These are phyloP conservation scores for Orchesella cincta DNA, from an alignment of 1,140 invertebrate genomes.

Conservation along the genomic window DNA sequence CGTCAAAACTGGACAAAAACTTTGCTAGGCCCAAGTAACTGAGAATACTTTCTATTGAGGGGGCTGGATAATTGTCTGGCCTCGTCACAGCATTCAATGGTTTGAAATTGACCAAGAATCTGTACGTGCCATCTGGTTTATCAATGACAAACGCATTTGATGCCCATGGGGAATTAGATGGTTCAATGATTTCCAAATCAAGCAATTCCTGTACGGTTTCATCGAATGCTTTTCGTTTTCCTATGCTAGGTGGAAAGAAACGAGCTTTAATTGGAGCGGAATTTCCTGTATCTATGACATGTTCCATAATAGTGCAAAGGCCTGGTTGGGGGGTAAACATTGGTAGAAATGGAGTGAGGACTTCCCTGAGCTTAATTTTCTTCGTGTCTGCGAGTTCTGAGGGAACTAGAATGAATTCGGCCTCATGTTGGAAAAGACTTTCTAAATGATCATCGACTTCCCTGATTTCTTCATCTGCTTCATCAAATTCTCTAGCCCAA, in stretches of 20 bases:
- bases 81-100: conserved; percentile 53
- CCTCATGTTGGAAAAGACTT: not conserved
- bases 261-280: conserved; percentile 10
- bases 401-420: not conserved
- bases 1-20: conserved; percentile 58
- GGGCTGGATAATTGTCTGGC: conserved; percentile 43
- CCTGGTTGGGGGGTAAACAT: not conserved
- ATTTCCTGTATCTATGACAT: conserved; percentile 15
- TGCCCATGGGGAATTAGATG: not conserved
- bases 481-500: not conserved
- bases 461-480: not conserved
- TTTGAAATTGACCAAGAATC: conserved; percentile 58
- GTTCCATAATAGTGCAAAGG: not conserved
- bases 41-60: conserved; percentile 37
- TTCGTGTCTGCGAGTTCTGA: not conserved
- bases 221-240: conserved; percentile 31
- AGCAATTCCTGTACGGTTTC: not conserved
- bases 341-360: not conserved
- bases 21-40: conserved; percentile 48
- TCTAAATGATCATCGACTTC: not conserved
- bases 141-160: not conserved
- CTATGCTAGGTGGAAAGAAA: conserved; percentile 27
- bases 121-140: conserved; percentile 50
- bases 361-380: not conserved
- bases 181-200: not conserved